Conservation (phyloP, 2,113 vertebrate genomes). For the Rhabdomys dilectus region DNA sequence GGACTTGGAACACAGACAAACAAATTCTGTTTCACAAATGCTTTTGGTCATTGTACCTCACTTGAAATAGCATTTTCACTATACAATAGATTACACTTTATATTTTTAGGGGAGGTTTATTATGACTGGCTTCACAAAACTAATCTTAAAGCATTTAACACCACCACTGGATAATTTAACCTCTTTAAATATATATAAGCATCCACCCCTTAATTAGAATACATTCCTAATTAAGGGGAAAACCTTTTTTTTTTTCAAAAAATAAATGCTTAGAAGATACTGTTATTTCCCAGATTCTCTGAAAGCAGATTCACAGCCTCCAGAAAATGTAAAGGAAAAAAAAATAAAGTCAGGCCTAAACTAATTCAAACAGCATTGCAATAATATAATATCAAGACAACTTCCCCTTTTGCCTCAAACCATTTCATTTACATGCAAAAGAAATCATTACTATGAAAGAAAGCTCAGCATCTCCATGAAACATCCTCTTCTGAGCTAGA, state of each 20-base stretch:
- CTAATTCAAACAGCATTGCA: constrained; percentile 46
- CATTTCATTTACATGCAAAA: constrained; percentile 75
- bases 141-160: constrained; percentile 36
- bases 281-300: constrained; percentile 16
- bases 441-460: background rate
- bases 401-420: constrained; percentile 52
- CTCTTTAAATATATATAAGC: constrained; percentile 26
- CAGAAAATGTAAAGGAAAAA: constrained; percentile 54
- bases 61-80: constrained; percentile 71
- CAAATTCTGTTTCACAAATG: constrained; percentile 21
- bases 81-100: constrained; percentile 17
- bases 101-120: constrained; percentile 56
- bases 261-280: constrained; percentile 33
- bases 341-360: constrained; percentile 42
- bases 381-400: constrained; percentile 54
- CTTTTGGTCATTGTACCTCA: constrained; percentile 1
- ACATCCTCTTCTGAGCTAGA: constrained; percentile 53
- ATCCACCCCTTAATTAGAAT: constrained; percentile 49
- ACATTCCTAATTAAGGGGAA: constrained; percentile 68
- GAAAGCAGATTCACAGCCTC: constrained; percentile 46
- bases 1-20: constrained; percentile 53
- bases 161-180: constrained; percentile 11
- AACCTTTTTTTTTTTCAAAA: constrained; percentile 59
- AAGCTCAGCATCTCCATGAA: constrained; percentile 30
- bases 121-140: constrained; percentile 44